Evolutionary conservation across 2,797 vertebrate genomes (phyloP).

Genomic region (Aphelocoma californica): DNA sequence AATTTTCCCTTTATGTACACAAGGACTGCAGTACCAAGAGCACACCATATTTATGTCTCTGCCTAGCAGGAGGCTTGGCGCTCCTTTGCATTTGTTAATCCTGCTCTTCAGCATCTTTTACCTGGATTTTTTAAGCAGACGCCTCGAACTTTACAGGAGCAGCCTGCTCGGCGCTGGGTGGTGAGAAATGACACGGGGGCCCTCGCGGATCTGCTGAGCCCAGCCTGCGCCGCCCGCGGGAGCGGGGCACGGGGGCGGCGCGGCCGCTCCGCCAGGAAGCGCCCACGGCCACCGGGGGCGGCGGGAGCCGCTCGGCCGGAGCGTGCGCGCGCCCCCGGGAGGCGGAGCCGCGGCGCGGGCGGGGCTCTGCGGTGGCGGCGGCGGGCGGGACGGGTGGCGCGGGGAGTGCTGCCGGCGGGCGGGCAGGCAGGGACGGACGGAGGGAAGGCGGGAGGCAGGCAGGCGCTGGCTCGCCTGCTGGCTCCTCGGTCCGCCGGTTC

Average conservation of each 20-base stretch:
- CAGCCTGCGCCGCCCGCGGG: neutral
- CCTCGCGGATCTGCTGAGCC: accelerated
- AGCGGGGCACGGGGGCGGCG: neutral
- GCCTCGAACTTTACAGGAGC: neutral
- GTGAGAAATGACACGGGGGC: accelerated
- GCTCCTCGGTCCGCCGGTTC: neutral
- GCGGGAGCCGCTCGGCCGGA: neutral
- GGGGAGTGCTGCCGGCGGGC: neutral
- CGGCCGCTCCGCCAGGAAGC: neutral
- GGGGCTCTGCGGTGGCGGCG: neutral
- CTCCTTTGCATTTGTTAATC: neutral
- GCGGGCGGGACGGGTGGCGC: neutral
- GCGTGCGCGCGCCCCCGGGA: neutral
- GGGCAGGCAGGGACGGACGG: neutral
- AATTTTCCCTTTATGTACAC: neutral
- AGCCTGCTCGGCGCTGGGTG: neutral
- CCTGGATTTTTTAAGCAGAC: neutral
- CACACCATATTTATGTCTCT: accelerated
- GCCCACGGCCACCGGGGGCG: neutral
- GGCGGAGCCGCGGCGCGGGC: neutral
- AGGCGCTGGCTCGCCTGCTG: neutral
- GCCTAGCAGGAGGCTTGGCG: neutral
- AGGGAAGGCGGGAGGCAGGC: neutral
- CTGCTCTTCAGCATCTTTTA: neutral
- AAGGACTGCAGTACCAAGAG: neutral